Base-by-base conservation (phyloP, 2,797 vertebrate species). In the Etheostoma nigrum region DNA sequence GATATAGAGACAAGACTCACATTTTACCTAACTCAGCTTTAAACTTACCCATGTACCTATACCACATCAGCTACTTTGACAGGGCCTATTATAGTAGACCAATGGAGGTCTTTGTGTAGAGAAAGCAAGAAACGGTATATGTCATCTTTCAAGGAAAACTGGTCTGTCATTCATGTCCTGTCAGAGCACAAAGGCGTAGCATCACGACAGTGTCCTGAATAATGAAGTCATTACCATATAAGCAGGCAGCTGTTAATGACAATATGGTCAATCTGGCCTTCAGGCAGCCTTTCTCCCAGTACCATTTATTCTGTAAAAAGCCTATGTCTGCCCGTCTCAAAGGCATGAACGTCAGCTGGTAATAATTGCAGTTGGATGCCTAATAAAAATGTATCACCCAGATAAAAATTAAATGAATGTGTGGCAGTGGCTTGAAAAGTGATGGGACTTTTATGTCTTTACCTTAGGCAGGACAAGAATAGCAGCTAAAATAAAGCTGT, bases 191-290 rank as follows among this genome's bases (percentile, higher is more conserved):
- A 77, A 78, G 59, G 76, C 57, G 72, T 44, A 75, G 66, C 82
- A 72, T 86, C 63, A 36, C 5, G 58, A 54, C 83, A 42, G 77
- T 70, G 81, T 79, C 55, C 85, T 82, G 88, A 93, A 94, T 95
- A 95, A 96, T 93, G 91, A 94, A 95, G 93, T 89, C 90, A 95
- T 96, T 96, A 95, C 85, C 87, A 59, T 76, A 88, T 86, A 92
- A 83, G 88, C 85, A 92, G 82, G 89, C 90, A 79, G 93, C 92
- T 93, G 93, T 94, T 93, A 95, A 96, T 94, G 94, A 96, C 94
- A 95, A 94, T 94, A 91, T 88, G 90, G 85, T 92, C 92, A 93
- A 94, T 95, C 89, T 87, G 84, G 88, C 90, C 93, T 94, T 89
- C 88, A 88, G 94, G 91, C 91, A 90, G 93, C 85, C 86, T 90